Conservation (phyloP, 64 coral and sea anemone species). For the Stichodactyla helianthus region DNA sequence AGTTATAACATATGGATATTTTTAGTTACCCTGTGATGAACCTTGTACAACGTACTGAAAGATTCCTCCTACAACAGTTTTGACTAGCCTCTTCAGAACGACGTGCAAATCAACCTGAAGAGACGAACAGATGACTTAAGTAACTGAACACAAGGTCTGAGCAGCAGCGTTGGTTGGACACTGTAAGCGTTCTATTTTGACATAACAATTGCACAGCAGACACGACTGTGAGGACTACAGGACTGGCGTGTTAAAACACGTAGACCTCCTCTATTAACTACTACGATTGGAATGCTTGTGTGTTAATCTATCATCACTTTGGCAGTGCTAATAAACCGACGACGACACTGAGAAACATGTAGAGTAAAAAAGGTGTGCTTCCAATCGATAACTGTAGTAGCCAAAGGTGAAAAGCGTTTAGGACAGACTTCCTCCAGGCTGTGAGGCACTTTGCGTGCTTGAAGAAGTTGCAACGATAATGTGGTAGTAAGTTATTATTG, state of each 20-base stretch:
- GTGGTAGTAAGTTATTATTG: not conserved
- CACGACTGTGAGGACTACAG: not conserved
- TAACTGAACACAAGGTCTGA: not conserved
- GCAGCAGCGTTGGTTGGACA: not conserved
- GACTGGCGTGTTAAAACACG: not conserved
- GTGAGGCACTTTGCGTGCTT: not conserved
- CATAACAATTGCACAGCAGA: not conserved
- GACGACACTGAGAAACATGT: not conserved
- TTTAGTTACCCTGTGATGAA: not conserved
- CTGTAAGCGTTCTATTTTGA: not conserved
- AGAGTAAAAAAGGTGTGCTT: not conserved
- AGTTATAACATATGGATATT: no score
- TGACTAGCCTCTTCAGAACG: not conserved
- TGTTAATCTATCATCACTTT: not conserved
- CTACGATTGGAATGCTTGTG: conserved; percentile 2
- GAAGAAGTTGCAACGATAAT: not conserved
- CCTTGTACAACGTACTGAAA: not conserved
- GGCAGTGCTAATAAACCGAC: conserved; percentile 5
- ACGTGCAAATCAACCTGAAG: not conserved
- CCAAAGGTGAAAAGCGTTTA: not conserved
- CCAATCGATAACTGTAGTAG: not conserved
- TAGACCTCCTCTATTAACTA: not conserved
- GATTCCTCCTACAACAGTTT: not conserved
- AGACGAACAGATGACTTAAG: not conserved
- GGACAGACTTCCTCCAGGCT: not conserved